phyloP scores from a whole-genome alignment of 2,113 vertebrate genomes.

The Bos javanicus region DNA sequence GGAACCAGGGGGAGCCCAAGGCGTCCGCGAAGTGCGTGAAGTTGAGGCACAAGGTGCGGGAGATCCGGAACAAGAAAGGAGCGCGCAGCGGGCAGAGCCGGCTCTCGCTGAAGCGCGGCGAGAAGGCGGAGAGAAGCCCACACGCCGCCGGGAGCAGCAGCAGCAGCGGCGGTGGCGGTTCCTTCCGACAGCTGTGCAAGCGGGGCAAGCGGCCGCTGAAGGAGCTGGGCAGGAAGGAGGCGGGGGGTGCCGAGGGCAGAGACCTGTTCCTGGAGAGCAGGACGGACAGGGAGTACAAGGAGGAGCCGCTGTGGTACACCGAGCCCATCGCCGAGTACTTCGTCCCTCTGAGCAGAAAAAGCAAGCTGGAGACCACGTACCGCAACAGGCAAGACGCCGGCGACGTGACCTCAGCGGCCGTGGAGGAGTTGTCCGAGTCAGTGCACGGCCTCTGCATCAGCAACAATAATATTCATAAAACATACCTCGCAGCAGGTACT shows the following conservation, averaged over 20 bases:
- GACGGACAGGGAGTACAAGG: constrained; percentile 92
- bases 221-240: constrained; percentile 88
- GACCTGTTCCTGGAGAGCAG: constrained; percentile 85
- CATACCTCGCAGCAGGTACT: constrained; percentile 96
- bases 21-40: constrained; percentile 86
- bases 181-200: constrained; percentile 89
- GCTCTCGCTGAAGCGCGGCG: constrained; percentile 85
- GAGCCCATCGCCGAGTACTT: constrained; percentile 97
- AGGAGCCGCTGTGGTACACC: constrained; percentile 99
- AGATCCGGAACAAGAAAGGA: constrained; percentile 88
- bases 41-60: constrained; percentile 93
- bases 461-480: constrained; percentile 88
- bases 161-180: constrained; percentile 77
- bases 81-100: constrained; percentile 88
- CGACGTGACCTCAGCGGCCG: constrained; percentile 80
- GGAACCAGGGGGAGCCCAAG: constrained; percentile 89
- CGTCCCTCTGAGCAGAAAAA: constrained; percentile 92
- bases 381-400: constrained; percentile 86
- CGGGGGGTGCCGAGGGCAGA: constrained; percentile 82
- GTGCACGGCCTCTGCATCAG: constrained; percentile 93
- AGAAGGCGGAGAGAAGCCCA: constrained; percentile 85
- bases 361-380: constrained; percentile 98
- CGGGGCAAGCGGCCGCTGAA: constrained; percentile 90
- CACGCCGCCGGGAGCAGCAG: constrained; percentile 82
- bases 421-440: constrained; percentile 89